Percentiles rank a stretch among this genome's conserved stretches.
Conservation (phyloP, 1,140 invertebrate genomes). For the Drosophila obscura region DNA sequence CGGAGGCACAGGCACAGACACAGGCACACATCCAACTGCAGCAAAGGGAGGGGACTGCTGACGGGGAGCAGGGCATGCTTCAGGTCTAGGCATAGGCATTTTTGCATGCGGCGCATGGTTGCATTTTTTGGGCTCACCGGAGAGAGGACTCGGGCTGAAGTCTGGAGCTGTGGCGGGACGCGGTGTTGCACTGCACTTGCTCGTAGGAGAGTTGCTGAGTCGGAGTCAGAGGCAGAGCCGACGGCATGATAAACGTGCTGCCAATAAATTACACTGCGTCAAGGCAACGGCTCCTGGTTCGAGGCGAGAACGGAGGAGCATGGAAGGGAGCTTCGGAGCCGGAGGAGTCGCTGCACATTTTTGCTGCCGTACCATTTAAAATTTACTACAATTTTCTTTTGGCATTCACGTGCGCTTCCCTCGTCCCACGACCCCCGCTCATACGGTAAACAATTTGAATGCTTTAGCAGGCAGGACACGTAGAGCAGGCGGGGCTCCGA, state of each 20-base stretch:
- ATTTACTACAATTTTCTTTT: slow-evolving; percentile 82
- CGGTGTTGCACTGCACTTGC: slow-evolving; percentile 17
- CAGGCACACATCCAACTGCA: slow-evolving; percentile 40
- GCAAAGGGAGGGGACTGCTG: not conserved
- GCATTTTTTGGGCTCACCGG: slow-evolving; percentile 77
- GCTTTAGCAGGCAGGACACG: slow-evolving; percentile 75
- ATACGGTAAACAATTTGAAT: slow-evolving; percentile 83
- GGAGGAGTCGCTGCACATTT: slow-evolving; percentile 60
- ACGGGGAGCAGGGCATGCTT: slow-evolving; percentile 8
- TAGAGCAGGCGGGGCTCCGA: slow-evolving; percentile 47
- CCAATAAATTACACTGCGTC: slow-evolving; percentile 83
- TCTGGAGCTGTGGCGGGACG: slow-evolving; percentile 3
- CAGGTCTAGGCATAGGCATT: slow-evolving; percentile 67
- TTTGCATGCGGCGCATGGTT: slow-evolving; percentile 80
- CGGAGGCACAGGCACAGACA: not conserved
- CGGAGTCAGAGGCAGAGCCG: slow-evolving; percentile 51
- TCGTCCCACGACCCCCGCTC: slow-evolving; percentile 33
- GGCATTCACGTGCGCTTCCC: slow-evolving; percentile 70
- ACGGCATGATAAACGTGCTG: slow-evolving; percentile 81
- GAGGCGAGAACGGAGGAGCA: not conserved
- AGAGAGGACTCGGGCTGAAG: slow-evolving; percentile 15
- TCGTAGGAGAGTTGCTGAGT: slow-evolving; percentile 32
- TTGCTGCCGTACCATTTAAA: slow-evolving; percentile 79
- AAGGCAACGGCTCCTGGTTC: slow-evolving; percentile 46
- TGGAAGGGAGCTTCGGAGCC: not conserved